A percentile compares a stretch with the other conserved stretches of the same genome.
Evolutionary conservation across 2,888 invertebrate genomes (phyloP).

Genomic region (Hypomecis punctinalis): DNA sequence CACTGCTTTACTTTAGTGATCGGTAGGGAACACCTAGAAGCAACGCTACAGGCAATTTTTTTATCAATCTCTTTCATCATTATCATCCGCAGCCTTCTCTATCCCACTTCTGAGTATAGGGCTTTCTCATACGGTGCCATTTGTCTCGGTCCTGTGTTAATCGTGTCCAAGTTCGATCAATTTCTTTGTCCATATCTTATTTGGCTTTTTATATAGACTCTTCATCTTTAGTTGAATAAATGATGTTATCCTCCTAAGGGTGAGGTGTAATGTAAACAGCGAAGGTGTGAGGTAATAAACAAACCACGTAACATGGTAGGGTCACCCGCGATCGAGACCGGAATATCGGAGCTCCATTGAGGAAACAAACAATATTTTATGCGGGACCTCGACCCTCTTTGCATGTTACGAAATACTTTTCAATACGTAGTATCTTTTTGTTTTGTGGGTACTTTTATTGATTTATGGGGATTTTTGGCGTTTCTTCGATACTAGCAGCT

Average conservation of each 20-base stretch:
- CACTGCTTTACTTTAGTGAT: too few relatives aligned
- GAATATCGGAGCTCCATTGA: constrained; percentile 70
- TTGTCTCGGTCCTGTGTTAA: too few relatives aligned
- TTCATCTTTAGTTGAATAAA: constrained; percentile 32
- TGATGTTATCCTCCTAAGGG: constrained; percentile 10
- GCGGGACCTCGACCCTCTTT: constrained; percentile 76
- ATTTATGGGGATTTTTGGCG: constrained; percentile 10
- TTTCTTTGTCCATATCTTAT: too few relatives aligned
- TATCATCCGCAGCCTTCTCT: too few relatives aligned
- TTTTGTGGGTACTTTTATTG: constrained; percentile 16
- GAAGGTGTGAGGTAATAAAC: constrained; percentile 71
- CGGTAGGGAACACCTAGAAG: too few relatives aligned
- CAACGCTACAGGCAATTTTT: too few relatives aligned
- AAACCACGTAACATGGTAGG: constrained; percentile 69
- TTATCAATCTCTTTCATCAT: too few relatives aligned
- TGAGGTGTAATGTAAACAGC: constrained; percentile 46
- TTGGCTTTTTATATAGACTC: not conserved
- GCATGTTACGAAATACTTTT: constrained; percentile 64
- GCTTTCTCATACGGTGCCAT: too few relatives aligned
- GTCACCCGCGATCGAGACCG: constrained; percentile 59
- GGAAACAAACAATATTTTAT: constrained; percentile 69
- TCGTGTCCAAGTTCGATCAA: too few relatives aligned
- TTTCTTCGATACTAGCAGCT: not conserved
- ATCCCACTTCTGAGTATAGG: too few relatives aligned
- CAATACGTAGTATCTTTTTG: constrained; percentile 21